Conservation (phyloP, 1,140 invertebrate genomes). For the Berghia stephanieae region DNA sequence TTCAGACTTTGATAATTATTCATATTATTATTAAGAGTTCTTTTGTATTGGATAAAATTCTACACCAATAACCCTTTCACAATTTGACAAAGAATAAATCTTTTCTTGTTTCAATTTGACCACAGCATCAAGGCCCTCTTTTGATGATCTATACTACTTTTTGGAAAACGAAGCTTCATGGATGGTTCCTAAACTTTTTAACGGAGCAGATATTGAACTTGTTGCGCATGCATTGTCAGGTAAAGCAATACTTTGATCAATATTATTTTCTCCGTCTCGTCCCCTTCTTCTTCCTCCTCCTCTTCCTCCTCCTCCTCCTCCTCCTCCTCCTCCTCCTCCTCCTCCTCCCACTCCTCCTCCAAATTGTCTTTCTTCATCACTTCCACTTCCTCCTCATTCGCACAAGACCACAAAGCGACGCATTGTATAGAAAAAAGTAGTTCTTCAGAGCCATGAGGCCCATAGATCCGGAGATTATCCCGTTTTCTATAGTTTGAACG, state of each 20-base stretch:
- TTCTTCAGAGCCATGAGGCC: too few species aligned
- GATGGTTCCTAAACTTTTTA: conserved; percentile 60
- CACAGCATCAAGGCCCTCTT: conserved; percentile 55
- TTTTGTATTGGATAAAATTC: too few species aligned
- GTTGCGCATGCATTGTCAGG: conserved; percentile 58
- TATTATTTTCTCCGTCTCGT: neutral
- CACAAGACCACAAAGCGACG: too few species aligned
- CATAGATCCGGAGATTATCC: too few species aligned
- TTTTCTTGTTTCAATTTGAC: conserved; percentile 31
- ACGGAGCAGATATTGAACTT: conserved; percentile 51
- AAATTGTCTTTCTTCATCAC: neutral
- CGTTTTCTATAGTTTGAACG: too few species aligned
- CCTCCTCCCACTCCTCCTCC: neutral
- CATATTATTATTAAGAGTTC: too few species aligned
- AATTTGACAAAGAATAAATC: neutral
- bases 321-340: neutral
- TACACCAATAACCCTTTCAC: too few species aligned
- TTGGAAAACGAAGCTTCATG: conserved; percentile 52
- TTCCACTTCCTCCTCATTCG: conserved; percentile 3
- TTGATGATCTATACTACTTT: conserved; percentile 55
- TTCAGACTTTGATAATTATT: too few species aligned
- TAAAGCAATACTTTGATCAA: conserved; percentile 32
- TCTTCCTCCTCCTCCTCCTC: neutral
- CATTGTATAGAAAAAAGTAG: too few species aligned
- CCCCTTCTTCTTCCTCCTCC: neutral